Percentiles rank a stretch among this genome's conserved stretches.
Evolutionary conservation across 2,888 invertebrate genomes (phyloP).

Genomic region (Teleiodes luculella): DNA sequence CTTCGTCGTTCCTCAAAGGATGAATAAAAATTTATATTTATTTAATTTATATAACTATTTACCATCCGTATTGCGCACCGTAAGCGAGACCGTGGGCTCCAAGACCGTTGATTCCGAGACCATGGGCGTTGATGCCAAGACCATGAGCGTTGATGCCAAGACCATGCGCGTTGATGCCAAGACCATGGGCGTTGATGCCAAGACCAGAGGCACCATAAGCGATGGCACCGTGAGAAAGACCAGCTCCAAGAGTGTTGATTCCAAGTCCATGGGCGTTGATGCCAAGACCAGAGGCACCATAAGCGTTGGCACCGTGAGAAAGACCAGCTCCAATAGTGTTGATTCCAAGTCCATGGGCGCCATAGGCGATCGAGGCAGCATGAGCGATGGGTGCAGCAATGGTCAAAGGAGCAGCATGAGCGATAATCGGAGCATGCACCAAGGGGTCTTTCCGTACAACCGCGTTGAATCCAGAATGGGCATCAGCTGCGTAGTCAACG

Average conservation of each 20-base stretch:
- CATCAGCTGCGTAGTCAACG: constrained; percentile 79
- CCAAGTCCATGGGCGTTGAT: constrained; percentile 36
- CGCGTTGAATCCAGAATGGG: constrained; percentile 77
- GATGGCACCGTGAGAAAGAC: constrained; percentile 24
- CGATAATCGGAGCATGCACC: constrained; percentile 31
- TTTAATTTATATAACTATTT: background rate
- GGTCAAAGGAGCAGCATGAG: constrained; percentile 45
- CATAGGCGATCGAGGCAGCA: constrained; percentile 18
- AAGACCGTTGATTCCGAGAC: background rate
- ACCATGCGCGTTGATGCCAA: background rate
- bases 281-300: background rate
- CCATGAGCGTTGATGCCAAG: background rate
- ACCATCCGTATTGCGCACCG: constrained; percentile 15
- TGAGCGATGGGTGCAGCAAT: constrained; percentile 38
- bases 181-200: background rate
- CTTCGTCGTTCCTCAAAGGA: background rate
- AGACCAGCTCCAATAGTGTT: constrained; percentile 8
- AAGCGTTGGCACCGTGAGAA: constrained; percentile 22
- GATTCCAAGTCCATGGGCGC: constrained; percentile 34
- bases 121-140: background rate
- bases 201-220: background rate
- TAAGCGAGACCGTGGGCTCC: constrained; percentile 24
- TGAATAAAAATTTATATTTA: background rate
- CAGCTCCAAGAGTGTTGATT: constrained; percentile 8
- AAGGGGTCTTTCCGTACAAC: constrained; percentile 72